Evolutionary conservation across 1,140 invertebrate species (phyloP).

Genomic region (Galleria mellonella): DNA sequence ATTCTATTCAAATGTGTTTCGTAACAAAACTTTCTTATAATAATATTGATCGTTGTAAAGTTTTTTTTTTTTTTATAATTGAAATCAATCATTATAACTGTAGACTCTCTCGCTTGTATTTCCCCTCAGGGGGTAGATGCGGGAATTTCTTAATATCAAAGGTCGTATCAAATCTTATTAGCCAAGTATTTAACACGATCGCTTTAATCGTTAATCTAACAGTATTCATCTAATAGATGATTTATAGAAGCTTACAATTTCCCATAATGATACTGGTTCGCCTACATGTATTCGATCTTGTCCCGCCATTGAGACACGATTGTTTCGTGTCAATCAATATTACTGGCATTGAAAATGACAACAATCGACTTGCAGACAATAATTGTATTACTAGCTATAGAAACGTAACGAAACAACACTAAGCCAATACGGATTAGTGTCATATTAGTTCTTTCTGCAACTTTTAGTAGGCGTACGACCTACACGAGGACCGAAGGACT

Average conservation of each 20-base stretch:
- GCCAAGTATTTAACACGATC: neutral
- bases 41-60: neutral
- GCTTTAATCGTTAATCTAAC: neutral
- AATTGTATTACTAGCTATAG: constrained; percentile 12
- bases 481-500: no score
- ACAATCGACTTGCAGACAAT: constrained; percentile 14
- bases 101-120: neutral
- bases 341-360: constrained; percentile 16
- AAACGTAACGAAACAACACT: no score
- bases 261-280: constrained; percentile 13
- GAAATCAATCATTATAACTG: neutral
- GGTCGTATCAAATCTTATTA: neutral
- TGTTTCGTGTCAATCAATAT: constrained; percentile 18
- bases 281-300: constrained; percentile 21
- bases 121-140: neutral
- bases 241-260: constrained; percentile 7
- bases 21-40: constrained; percentile 1
- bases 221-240: neutral
- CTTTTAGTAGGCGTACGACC: no score
- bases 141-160: neutral
- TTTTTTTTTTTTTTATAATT: neutral
- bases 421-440: no score
- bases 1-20: neutral
- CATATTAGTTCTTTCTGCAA: no score
- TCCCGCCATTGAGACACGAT: constrained; percentile 16